A percentile compares a stretch with the other conserved stretches of the same genome.
Conservation (phyloP, 92 coral and sea anemone genomes). For the Phenganax marumi region DNA sequence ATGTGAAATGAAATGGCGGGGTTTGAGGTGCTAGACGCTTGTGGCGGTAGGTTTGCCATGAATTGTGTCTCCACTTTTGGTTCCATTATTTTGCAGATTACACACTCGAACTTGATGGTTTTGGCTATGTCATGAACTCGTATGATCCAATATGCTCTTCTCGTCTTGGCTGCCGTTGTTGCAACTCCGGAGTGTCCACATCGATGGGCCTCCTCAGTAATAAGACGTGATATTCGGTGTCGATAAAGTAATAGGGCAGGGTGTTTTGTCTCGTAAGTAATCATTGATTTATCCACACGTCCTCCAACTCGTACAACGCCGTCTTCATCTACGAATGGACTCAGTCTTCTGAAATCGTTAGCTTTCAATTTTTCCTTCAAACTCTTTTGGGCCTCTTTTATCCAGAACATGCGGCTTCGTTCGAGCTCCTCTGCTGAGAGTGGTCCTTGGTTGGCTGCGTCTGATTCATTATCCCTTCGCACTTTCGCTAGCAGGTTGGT, state of each 20-base stretch:
- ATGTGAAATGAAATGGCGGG: conserved; percentile 9
- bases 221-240: conserved; percentile 47
- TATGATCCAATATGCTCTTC: not conserved
- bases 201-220: conserved; percentile 16
- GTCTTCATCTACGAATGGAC: too few relatives aligned
- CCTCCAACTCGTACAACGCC: too few relatives aligned
- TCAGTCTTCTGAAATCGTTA: too few relatives aligned
- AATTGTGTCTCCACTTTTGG: not conserved
- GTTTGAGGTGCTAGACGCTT: not conserved
- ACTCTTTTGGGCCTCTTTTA: too few relatives aligned
- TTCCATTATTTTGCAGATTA: not conserved
- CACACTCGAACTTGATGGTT: not conserved
- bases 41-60: not conserved
- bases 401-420: conserved; percentile 9
- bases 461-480: too few relatives aligned
- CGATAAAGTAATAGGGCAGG: conserved; percentile 52
- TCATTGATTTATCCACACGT: not conserved
- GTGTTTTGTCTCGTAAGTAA: not conserved
- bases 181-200: too few relatives aligned
- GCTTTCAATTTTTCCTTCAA: too few relatives aligned
- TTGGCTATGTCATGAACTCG: not conserved
- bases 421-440: conserved; percentile 8
- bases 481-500: not conserved
- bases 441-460: not conserved
- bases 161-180: not conserved